Evolutionary conservation across 2,113 vertebrate genomes (phyloP), one percentile per base, ranked within the genome.

Genomic region (Pogonocichla stellata): DNA sequence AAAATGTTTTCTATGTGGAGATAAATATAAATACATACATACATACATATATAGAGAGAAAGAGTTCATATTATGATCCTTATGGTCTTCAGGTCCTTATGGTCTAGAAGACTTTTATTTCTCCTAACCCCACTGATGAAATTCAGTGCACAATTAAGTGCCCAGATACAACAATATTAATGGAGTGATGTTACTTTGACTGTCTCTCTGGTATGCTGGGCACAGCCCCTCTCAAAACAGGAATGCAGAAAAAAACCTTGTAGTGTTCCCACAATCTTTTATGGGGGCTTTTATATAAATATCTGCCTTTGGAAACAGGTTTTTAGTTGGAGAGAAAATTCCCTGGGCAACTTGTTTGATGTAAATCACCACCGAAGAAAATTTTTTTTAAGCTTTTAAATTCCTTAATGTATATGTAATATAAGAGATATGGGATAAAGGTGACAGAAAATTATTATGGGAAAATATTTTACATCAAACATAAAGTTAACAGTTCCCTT

Each of bases 391-490:
- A 88, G 72, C 72, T 83, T 96, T 86, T 56, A 77, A 94, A 93
- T 95, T 92, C 78, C 64, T 80, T 77, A 83, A 90, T 73, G 71
- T 70, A 70, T 91, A 86, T 78, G 90, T 91, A 93, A 96, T 71
- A 56, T 23, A 82, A 88, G 82, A 86, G 75, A 94, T 62, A 85
- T 0, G 6, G 71, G 64, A 75, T 69, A 89, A 95, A 94, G 90
- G 91, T 96, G 86, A 83, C 85, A 83, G 93, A 95, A 94, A 95
- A 92, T 88, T 93, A 84, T 70, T 77, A 83, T 88, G 92, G 93
- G 95, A 96, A 97, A 95, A 90, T 96, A 83, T 67, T 95, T 95
- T 67, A 94, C 75, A 86, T 88, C 92, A 96, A 88, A 86, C 85
- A 90, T 91, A 90, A 95, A 88, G 60, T 71, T 96, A 86, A 51